These are phyloP conservation scores for Cisticola juncidis DNA, from an alignment of 2,113 vertebrate genomes.

Conservation along the genomic window DNA sequence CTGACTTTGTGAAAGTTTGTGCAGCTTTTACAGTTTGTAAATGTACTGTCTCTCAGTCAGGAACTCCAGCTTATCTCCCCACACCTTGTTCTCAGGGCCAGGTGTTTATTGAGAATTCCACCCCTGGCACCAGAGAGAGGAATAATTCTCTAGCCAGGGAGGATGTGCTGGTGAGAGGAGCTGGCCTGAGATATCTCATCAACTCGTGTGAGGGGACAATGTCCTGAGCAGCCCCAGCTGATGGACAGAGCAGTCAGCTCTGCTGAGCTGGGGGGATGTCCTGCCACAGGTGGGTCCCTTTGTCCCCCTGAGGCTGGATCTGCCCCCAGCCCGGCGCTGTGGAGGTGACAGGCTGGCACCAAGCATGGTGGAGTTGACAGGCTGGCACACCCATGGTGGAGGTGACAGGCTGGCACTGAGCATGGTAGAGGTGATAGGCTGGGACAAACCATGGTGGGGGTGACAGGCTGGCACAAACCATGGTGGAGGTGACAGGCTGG, in stretches of 20 bases:
- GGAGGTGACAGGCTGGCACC: neutral
- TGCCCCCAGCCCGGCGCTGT: neutral
- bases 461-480: too few relatives aligned
- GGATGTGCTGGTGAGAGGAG: fast-evolving
- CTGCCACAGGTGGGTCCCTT: neutral
- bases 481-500: too few relatives aligned
- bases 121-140: neutral
- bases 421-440: too few relatives aligned
- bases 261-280: neutral
- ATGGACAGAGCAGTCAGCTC: neutral
- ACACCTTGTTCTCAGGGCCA: neutral
- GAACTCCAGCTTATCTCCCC: neutral
- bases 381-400: too few relatives aligned
- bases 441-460: neutral
- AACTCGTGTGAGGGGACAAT: neutral
- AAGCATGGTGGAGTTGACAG: too few relatives aligned
- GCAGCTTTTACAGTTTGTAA: neutral
- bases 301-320: neutral
- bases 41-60: neutral
- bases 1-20: neutral
- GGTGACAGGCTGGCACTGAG: neutral
- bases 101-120: neutral
- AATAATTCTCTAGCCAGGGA: neutral
- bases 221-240: neutral
- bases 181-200: neutral